Evolutionary conservation across 2,797 vertebrate genomes (phyloP).

Genomic region (Dryobates pubescens): DNA sequence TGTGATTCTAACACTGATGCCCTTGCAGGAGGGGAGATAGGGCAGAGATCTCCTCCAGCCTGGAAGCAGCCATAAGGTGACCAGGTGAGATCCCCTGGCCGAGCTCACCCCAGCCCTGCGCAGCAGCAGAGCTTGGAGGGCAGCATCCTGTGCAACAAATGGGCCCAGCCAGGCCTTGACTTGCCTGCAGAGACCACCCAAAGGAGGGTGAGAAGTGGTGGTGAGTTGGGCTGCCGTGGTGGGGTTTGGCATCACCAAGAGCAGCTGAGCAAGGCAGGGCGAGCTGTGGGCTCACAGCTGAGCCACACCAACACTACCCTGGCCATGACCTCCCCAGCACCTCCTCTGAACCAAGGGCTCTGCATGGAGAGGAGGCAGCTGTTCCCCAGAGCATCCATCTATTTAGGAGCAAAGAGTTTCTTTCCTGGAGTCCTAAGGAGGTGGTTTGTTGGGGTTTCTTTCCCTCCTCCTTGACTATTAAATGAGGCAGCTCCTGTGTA

Average conservation of each 20-base stretch:
- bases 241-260: accelerated
- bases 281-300: background rate
- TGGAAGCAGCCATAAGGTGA: background rate
- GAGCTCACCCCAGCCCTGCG: accelerated
- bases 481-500: slow-evolving; percentile 52
- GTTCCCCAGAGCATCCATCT: background rate
- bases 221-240: accelerated
- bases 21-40: accelerated
- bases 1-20: background rate
- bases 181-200: background rate
- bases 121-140: background rate
- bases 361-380: accelerated
- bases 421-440: slow-evolving; percentile 15
- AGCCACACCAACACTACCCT: accelerated
- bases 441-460: background rate
- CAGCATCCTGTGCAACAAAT: too few species aligned
- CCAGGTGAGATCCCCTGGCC: background rate
- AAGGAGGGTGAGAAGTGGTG: accelerated
- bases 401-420: background rate
- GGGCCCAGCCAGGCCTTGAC: background rate
- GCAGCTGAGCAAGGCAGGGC: accelerated
- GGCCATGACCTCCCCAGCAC: background rate
- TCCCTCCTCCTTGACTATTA: slow-evolving; percentile 25
- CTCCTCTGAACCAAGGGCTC: background rate
- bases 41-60: accelerated